These are phyloP conservation scores for Sinocyclocheilus grahami DNA, from an alignment of 2,113 vertebrate genomes.

Conservation along the genomic window DNA sequence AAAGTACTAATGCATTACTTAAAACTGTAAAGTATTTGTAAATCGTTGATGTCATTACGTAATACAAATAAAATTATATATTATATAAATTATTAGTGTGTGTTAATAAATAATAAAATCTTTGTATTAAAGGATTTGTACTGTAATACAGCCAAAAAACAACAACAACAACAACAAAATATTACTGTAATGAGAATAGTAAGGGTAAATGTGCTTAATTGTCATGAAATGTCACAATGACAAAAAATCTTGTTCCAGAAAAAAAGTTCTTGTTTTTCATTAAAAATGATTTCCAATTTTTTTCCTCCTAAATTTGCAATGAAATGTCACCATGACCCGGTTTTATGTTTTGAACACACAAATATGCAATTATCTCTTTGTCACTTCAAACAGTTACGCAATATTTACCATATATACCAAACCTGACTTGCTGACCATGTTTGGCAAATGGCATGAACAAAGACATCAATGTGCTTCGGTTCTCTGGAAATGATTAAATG, in stretches of 20 bases:
- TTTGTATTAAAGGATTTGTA: neutral
- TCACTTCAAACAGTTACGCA: slow-evolving; percentile 6
- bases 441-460: neutral
- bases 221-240: neutral
- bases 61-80: neutral
- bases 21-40: neutral
- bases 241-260: neutral
- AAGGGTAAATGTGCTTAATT: neutral
- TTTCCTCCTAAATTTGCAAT: neutral
- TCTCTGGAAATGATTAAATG: neutral
- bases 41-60: neutral
- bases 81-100: neutral
- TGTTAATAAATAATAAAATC: neutral
- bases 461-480: neutral
- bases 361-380: slow-evolving; percentile 26
- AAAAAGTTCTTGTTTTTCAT: neutral
- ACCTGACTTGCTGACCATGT: slow-evolving; percentile 12
- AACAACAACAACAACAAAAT: too few relatives aligned
- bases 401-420: neutral
- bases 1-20: neutral
- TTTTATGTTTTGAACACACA: neutral
- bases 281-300: neutral
- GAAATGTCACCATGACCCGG: neutral
- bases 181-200: neutral
- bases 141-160: neutral